phyloP scores from a whole-genome alignment of 2,113 vertebrate genomes.

The Regulus satrapa region DNA sequence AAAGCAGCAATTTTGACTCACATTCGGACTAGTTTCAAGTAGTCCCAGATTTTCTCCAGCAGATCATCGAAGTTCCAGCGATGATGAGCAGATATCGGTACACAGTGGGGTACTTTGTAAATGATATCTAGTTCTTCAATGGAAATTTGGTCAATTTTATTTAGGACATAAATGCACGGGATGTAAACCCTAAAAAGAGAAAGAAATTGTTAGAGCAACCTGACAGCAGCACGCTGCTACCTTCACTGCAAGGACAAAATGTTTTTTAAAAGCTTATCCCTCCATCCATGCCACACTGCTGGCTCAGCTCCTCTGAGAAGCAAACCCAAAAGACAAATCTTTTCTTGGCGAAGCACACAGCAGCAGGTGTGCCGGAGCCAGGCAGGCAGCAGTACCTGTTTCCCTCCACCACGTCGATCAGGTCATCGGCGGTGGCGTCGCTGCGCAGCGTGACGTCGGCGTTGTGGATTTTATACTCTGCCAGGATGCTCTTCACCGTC shows the following conservation, averaged over 20 bases:
- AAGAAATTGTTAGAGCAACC: not conserved
- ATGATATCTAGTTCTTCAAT: slow-evolving; percentile 97
- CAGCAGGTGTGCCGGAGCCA: not conserved
- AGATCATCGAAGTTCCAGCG: slow-evolving; percentile 99
- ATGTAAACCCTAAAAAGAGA: slow-evolving; percentile 87
- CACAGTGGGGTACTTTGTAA: slow-evolving; percentile 98
- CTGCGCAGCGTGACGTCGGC: slow-evolving; percentile 94
- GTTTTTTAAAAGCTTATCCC: not conserved
- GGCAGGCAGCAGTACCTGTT: slow-evolving; percentile 80
- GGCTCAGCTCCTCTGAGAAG: not conserved
- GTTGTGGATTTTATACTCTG: slow-evolving; percentile 98
- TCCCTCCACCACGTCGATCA: slow-evolving; percentile 96
- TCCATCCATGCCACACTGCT: not conserved
- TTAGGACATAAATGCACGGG: slow-evolving; percentile 96
- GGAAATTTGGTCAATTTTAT: slow-evolving; percentile 99
- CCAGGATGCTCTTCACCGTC: slow-evolving; percentile 94
- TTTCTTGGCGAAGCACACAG: not conserved
- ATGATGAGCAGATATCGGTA: slow-evolving; percentile 97
- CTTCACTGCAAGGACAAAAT: not conserved
- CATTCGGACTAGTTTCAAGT: slow-evolving; percentile 93
- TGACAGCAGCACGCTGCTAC: not conserved
- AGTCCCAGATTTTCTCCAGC: slow-evolving; percentile 96
- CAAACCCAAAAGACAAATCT: not conserved
- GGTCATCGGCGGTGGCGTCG: slow-evolving; percentile 92
- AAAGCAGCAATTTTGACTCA: slow-evolving; percentile 67